Base-by-base conservation (phyloP, 2,113 vertebrate species). In the Australoheros scitulus region DNA sequence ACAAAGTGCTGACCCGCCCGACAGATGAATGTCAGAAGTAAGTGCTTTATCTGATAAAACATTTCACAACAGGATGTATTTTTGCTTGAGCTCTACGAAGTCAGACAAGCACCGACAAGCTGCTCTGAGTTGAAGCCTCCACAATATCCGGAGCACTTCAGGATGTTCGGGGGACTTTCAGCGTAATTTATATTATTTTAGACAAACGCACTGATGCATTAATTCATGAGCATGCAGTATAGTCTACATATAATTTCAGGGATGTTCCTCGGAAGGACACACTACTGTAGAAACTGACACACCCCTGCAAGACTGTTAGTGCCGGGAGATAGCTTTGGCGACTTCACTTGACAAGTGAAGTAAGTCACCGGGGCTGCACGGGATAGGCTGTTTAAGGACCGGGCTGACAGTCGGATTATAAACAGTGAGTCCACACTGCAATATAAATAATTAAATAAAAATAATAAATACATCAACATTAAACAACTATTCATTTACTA, bases 11-110 rank as follows among this genome's bases (percentile, higher is more conserved):
- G 86, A 77, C 79, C 79, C 68, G 63, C 80, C 81, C 74, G 78
- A 22, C 78, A 81, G 89, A 93, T 87, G 85, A 85, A 72, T 18
- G 78, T 50, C 26, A 84, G 65, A 92, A 94, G 94, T 95, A 93
- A 94, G 93, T 94, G 85, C 17, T 61, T 86, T 77, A 92, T 88
- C 79, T 83, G 88, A 80, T 81, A 41, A 78, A 80, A 58, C 64
- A 90, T 61, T 55, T 85, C 24, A 36, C 70, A 75, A 70, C 43
- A 82, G 59, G 38, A 63, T 77, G 80, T 84, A 24, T 82, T 77
- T 68, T 34, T 22, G 36, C 32, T 18, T 17, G 22, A 86, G 59
- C 75, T 68, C 41, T 79, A 13, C 58, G 74, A 88, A 90, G 84
- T 86, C 64, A 72, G 64, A 18, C 64, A 68, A 47, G 84, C 56